Evolutionary conservation across 2,888 invertebrate genomes (phyloP).

Genomic region (Heteromyza rotundicornis): DNA sequence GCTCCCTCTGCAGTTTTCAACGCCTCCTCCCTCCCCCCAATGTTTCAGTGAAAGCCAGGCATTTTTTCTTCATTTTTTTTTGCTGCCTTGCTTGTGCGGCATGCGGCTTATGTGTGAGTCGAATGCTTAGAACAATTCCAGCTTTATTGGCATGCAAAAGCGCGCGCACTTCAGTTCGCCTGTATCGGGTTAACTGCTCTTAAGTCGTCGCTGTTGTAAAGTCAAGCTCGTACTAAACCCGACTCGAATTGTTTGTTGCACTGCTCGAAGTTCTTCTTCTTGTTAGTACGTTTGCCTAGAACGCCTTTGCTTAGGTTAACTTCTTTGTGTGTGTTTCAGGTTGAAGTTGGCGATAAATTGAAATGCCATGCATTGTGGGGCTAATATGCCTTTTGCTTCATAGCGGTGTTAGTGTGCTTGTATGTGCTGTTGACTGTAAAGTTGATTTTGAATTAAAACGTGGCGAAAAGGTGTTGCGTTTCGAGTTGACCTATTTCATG

Average conservation of each 20-base stretch:
- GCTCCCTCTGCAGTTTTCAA: too few species aligned
- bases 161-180: not conserved
- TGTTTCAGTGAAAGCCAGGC: too few species aligned
- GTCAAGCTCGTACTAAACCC: not conserved
- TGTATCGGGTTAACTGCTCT: not conserved
- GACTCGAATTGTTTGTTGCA: not conserved
- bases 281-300: not conserved
- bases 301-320: not conserved
- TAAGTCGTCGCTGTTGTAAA: not conserved
- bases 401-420: not conserved
- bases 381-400: not conserved
- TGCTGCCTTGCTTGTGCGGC: not conserved
- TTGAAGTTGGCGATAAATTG: not conserved
- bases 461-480: not conserved
- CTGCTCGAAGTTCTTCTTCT: not conserved
- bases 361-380: not conserved
- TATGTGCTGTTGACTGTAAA: not conserved
- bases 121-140: not conserved
- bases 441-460: too few species aligned
- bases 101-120: not conserved
- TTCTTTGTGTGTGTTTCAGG: not conserved
- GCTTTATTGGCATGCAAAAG: not conserved
- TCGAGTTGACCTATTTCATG: not conserved
- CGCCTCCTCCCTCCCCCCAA: too few species aligned
- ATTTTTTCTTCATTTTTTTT: not conserved